A percentile compares a stretch with the other conserved stretches of the same genome.
These are phyloP conservation scores for Eueides isabella DNA, from an alignment of 1,140 invertebrate species.

Conservation along the genomic window DNA sequence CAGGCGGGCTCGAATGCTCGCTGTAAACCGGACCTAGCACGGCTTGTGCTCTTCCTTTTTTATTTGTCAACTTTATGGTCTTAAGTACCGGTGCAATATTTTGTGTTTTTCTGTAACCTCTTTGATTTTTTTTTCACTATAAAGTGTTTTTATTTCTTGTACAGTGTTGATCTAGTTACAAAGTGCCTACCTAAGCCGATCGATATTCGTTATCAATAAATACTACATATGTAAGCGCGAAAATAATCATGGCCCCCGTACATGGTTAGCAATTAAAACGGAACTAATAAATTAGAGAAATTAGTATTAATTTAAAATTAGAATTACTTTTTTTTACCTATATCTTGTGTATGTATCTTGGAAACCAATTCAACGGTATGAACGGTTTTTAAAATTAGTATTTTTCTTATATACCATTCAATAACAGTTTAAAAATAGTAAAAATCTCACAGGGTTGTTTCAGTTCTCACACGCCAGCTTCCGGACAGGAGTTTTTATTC, in stretches of 20 bases:
- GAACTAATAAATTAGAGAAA: not conserved
- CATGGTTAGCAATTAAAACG: not conserved
- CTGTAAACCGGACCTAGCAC: slow-evolving; percentile 72
- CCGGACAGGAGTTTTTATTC: slow-evolving; percentile 65
- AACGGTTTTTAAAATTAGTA: too few relatives aligned
- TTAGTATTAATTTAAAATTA: not conserved
- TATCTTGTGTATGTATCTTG: too few relatives aligned
- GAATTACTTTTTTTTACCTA: not conserved
- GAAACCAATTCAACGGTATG: too few relatives aligned
- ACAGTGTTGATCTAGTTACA: not conserved
- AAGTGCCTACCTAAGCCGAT: slow-evolving; percentile 18
- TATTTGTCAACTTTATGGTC: slow-evolving; percentile 45
- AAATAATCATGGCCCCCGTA: not conserved
- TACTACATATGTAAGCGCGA: not conserved
- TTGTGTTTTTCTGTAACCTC: slow-evolving; percentile 11
- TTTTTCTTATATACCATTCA: too few relatives aligned
- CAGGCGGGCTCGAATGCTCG: slow-evolving; percentile 56
- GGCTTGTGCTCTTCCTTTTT: slow-evolving; percentile 46
- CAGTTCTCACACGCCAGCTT: slow-evolving; percentile 48
- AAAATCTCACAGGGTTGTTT: slow-evolving; percentile 37
- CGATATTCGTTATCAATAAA: slow-evolving; percentile 6
- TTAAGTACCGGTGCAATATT: slow-evolving; percentile 30
- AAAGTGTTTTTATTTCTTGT: not conserved
- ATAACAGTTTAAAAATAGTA: too few relatives aligned
- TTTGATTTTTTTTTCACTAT: not conserved